These are phyloP conservation scores for Nysson spinosus DNA, from an alignment of 2,888 invertebrate genomes.

Conservation along the genomic window DNA sequence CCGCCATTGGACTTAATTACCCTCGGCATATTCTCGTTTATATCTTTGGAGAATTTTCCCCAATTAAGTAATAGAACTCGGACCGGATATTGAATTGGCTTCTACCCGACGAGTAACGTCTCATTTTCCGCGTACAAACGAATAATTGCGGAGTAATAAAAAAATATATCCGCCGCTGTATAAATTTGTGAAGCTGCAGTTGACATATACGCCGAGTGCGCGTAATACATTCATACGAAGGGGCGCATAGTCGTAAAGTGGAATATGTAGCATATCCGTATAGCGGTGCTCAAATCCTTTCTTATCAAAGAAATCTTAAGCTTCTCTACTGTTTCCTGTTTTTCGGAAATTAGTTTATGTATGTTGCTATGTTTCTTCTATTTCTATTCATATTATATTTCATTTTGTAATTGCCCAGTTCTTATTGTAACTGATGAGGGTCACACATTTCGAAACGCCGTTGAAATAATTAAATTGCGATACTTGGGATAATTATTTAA, in stretches of 20 bases:
- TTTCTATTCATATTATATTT: too few relatives aligned
- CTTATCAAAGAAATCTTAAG: neutral
- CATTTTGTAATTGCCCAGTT: too few relatives aligned
- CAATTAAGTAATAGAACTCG: slow-evolving; percentile 16
- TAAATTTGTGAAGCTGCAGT: slow-evolving; percentile 69
- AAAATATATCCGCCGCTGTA: slow-evolving; percentile 45
- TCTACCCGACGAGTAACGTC: slow-evolving; percentile 8
- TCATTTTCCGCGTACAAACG: slow-evolving; percentile 18
- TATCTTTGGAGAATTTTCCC: neutral
- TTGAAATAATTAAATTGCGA: too few relatives aligned
- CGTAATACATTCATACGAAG: slow-evolving; percentile 70
- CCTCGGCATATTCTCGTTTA: neutral
- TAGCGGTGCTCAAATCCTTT: slow-evolving; percentile 66
- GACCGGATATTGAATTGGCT: slow-evolving; percentile 10
- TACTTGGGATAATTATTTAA: too few relatives aligned
- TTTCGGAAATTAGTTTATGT: too few relatives aligned
- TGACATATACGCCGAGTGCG: slow-evolving; percentile 72
- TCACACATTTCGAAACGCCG: too few relatives aligned
- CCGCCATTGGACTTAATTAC: neutral
- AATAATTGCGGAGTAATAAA: slow-evolving; percentile 41
- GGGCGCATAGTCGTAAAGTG: slow-evolving; percentile 51
- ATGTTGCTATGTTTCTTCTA: too few relatives aligned
- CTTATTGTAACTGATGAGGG: too few relatives aligned
- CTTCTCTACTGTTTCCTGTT: too few relatives aligned
- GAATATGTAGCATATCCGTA: slow-evolving; percentile 63